Evolutionary conservation across 2,797 vertebrate genomes (phyloP).

Genomic region (Phrynocephalus vlangalii): DNA sequence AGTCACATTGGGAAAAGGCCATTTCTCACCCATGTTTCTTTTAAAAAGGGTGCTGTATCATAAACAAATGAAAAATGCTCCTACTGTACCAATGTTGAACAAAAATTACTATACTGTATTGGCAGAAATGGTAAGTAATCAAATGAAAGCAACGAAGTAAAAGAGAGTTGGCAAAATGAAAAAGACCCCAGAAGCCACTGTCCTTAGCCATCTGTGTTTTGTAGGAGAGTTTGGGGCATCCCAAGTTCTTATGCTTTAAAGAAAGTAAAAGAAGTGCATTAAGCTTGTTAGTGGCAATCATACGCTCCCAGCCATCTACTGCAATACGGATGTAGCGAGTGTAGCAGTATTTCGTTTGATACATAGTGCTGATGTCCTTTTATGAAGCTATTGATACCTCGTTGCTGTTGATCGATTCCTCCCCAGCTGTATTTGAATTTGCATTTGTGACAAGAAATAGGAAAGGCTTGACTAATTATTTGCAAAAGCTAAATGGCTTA

Average conservation of each 20-base stretch:
- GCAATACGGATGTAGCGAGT: neutral
- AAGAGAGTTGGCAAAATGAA: neutral
- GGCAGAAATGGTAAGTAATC: neutral
- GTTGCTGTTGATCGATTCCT: slow-evolving; percentile 1
- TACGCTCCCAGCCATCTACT: no score
- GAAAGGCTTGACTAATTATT: slow-evolving; percentile 16
- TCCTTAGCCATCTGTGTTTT: neutral
- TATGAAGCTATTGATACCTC: slow-evolving; percentile 29
- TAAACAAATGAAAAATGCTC: neutral
- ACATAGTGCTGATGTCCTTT: neutral
- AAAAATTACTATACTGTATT: no score
- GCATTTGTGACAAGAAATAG: slow-evolving; percentile 1
- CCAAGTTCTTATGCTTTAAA: neutral
- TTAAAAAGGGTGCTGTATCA: neutral
- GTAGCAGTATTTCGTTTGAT: neutral
- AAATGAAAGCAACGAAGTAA: neutral
- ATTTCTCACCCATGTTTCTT: neutral
- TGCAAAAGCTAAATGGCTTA: slow-evolving; percentile 31
- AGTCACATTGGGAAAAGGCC: neutral
- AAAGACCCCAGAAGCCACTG: neutral
- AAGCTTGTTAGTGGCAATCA: neutral
- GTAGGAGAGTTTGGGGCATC: neutral
- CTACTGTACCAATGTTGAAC: neutral
- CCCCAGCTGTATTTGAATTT: slow-evolving; percentile 29
- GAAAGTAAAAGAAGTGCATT: neutral